A percentile compares a stretch with the other conserved stretches of the same genome.
These are phyloP conservation scores for Microchirus variegatus DNA, from an alignment of 2,797 vertebrate genomes.

Conservation along the genomic window DNA sequence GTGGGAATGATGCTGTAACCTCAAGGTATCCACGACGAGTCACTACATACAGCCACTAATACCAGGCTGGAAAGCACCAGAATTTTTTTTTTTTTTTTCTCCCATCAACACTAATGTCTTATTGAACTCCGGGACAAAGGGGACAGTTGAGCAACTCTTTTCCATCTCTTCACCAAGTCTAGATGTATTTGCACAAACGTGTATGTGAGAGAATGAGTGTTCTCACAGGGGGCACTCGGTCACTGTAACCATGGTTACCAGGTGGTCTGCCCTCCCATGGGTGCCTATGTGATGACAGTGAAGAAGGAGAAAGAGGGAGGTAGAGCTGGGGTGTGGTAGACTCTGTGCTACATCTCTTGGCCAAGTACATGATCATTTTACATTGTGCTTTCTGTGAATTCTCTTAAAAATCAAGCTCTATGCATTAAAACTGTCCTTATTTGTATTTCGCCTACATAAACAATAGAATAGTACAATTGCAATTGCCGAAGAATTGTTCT, in stretches of 20 bases:
- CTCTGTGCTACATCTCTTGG: slow-evolving; percentile 16
- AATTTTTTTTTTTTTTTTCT: no score
- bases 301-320: slow-evolving; percentile 23
- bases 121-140: not conserved
- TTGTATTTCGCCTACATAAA: slow-evolving; percentile 8
- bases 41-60: slow-evolving; percentile 34
- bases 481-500: slow-evolving; percentile 19
- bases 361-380: slow-evolving; percentile 1
- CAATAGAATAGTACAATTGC: slow-evolving; percentile 8
- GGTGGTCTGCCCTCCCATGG: slow-evolving; percentile 66
- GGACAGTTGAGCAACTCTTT: slow-evolving; percentile 11
- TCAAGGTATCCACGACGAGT: slow-evolving; percentile 48
- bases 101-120: not conserved
- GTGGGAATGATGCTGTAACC: slow-evolving; percentile 14
- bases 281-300: slow-evolving; percentile 59
- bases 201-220: slow-evolving; percentile 27
- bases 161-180: slow-evolving; percentile 18
- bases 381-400: not conserved
- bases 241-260: slow-evolving; percentile 72
- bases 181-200: slow-evolving; percentile 10
- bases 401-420: not conserved
- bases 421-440: not conserved
- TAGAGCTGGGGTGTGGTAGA: slow-evolving; percentile 6
- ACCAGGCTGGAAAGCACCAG: slow-evolving; percentile 26
- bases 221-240: slow-evolving; percentile 43